A percentile compares a stretch with the other conserved stretches of the same genome.
Evolutionary conservation across 2,113 vertebrate genomes (phyloP).

Genomic region (Damaliscus lunatus): DNA sequence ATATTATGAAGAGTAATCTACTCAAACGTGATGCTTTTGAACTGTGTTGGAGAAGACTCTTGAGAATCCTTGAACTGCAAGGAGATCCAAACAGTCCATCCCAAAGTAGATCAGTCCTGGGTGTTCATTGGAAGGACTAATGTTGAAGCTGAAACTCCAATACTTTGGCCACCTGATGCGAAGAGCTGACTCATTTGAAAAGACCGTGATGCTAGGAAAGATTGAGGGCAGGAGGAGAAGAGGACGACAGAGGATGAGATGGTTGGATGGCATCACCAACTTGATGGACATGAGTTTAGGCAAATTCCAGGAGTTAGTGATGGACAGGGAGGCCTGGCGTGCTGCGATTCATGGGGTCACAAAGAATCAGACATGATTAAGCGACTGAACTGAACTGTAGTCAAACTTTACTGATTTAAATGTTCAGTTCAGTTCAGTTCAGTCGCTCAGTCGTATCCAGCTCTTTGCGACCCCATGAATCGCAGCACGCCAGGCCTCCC

Average conservation of each 20-base stretch:
- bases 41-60: background rate
- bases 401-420: background rate
- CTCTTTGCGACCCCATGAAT: too few relatives aligned
- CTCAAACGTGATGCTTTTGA: background rate
- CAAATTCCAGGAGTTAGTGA: background rate
- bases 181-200: background rate
- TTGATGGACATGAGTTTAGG: background rate
- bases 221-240: background rate
- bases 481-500: too few relatives aligned
- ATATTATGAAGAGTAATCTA: background rate
- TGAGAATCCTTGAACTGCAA: background rate
- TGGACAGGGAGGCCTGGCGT: background rate
- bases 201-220: fast-evolving
- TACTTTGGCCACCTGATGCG: background rate
- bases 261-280: background rate
- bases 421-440: too few relatives aligned
- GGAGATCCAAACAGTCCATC: background rate
- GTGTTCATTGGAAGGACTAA: background rate
- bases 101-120: background rate
- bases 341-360: fast-evolving
- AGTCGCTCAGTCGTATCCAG: too few relatives aligned
- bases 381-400: fast-evolving
- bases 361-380: background rate
- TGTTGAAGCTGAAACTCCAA: background rate
- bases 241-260: background rate